Conservation (phyloP, 2,113 vertebrate genomes). For the Tringa solitaria region DNA sequence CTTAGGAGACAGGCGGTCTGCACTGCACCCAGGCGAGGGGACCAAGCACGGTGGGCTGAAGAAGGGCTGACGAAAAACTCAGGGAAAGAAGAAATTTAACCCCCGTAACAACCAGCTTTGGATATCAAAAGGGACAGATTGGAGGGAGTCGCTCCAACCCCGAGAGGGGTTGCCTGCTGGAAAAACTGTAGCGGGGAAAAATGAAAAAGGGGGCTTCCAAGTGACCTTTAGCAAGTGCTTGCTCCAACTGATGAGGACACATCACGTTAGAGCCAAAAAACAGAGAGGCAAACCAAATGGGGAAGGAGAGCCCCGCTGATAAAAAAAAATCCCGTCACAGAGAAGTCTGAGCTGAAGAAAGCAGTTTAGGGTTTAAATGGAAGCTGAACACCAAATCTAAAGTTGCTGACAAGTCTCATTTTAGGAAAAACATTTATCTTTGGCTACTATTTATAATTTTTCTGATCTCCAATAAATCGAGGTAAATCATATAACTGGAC, state of each 20-base stretch:
- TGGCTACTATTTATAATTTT: neutral
- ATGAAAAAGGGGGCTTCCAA: constrained; percentile 2
- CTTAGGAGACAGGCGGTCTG: neutral
- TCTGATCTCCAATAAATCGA: neutral
- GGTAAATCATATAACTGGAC: neutral
- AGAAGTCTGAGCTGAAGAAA: neutral
- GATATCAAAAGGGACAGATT: constrained; percentile 40
- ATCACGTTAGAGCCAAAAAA: neutral
- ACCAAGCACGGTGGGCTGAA: neutral
- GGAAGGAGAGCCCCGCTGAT: neutral
- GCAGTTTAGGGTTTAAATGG: neutral
- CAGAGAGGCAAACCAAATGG: neutral
- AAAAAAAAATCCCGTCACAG: neutral
- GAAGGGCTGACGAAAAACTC: neutral
- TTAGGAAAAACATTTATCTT: neutral
- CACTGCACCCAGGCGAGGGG: neutral
- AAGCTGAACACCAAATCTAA: neutral
- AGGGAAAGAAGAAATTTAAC: neutral
- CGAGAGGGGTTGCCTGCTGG: neutral
- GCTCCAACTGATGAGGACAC: neutral
- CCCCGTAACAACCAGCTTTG: neutral
- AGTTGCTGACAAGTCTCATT: neutral
- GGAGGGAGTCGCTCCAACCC: neutral
- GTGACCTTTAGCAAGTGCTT: neutral
- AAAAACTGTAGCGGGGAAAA: neutral